phyloP scores from a whole-genome alignment of 2,888 invertebrate species.

The Drosophila mayaguana region DNA sequence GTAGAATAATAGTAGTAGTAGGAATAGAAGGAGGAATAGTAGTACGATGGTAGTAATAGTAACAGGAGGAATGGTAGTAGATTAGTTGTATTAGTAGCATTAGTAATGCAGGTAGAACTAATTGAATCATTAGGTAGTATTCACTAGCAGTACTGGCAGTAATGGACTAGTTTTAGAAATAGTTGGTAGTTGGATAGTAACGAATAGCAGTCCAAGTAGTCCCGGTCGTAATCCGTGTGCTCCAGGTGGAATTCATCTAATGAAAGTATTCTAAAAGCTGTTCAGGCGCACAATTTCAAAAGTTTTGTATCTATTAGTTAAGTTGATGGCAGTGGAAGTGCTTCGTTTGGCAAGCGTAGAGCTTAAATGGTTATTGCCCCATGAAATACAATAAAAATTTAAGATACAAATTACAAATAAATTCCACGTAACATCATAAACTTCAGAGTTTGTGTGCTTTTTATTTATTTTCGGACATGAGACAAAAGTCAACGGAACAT shows the following conservation, averaged over 20 bases:
- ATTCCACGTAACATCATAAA: slow-evolving; percentile 48
- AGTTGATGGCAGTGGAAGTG: not conserved
- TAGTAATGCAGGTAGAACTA: too few relatives aligned
- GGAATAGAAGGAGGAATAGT: not conserved
- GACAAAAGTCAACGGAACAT: slow-evolving; percentile 50
- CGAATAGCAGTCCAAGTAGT: too few relatives aligned
- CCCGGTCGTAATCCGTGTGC: not conserved
- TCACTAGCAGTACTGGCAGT: too few relatives aligned
- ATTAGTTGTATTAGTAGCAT: too few relatives aligned
- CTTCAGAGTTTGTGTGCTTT: slow-evolving; percentile 22
- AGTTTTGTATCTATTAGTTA: slow-evolving; percentile 8
- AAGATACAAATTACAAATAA: slow-evolving; percentile 50
- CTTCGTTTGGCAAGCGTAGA: not conserved
- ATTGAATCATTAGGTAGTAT: too few relatives aligned
- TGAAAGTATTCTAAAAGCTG: not conserved
- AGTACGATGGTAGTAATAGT: not conserved
- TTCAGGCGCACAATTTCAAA: not conserved
- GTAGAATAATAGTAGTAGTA: not conserved
- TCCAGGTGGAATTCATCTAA: not conserved
- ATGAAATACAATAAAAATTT: slow-evolving; percentile 27
- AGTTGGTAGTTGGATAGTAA: too few relatives aligned
- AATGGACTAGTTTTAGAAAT: not conserved
- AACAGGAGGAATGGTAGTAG: too few relatives aligned
- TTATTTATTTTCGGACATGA: slow-evolving; percentile 36
- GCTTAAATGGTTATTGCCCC: slow-evolving; percentile 1